Base-by-base conservation (phyloP, 2,888 invertebrate species). In the Mantis religiosa region DNA sequence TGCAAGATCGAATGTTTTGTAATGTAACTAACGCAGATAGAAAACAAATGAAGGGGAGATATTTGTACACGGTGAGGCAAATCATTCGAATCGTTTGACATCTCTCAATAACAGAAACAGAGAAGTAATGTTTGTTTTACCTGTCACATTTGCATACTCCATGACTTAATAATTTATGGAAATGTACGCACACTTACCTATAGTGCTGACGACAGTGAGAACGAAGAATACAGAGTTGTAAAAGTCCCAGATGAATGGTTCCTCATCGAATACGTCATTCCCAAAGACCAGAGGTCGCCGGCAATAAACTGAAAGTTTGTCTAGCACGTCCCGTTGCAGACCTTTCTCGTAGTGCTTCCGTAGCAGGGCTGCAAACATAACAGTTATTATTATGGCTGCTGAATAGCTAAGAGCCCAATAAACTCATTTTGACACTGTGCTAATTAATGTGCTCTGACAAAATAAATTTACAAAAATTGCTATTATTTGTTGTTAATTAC, bases 171-270 rank as follows among this genome's bases (percentile, higher is more conserved):
- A 54, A 41, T 41, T 41, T 41, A 41, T 27, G 41, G 41, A 41
- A 41, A 41, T 41, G 41, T 41, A 41, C 3, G 84, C 28, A n/a
- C 0, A 91, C 94, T 94, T 93, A 97, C 97, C 98, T 91, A 98
- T 97, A 9, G 98, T 98, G 92, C 97, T 98, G 92, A 98, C 97
- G 87, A 98, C 97, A 27, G 98, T 98, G 91, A 98, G 97, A 7
- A 98, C 97, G 93, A 98, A 98, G 94, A 98, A 98, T 92, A 98
- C 96, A 0, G 98, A 96, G 93, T 98, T 98, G 93, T 98, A 98
- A 93, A 97, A 98, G 92, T 97, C 97, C 98, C 98, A 98, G 92
- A 95, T 95, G 89, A 88, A 84, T 3, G 90, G 89, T 28, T 89
- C 90, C 28, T 87, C 86, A 71, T 89, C 87, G 30, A 85, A 88